Evolutionary conservation across 2,888 invertebrate genomes (phyloP).

Genomic region (Amphipyra tragopoginis): DNA sequence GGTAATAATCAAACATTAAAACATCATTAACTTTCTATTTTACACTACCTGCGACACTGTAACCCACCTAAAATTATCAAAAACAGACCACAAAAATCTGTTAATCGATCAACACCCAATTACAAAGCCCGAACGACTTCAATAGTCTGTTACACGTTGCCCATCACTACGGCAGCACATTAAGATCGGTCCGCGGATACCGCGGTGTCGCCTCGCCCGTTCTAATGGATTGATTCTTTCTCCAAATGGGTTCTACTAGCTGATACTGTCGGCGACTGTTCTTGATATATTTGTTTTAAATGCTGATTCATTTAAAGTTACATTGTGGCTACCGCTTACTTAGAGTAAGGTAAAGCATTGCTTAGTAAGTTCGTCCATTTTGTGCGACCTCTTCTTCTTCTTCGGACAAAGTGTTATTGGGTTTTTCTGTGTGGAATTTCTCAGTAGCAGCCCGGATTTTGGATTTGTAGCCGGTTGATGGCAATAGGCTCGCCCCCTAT

Average conservation of each 20-base stretch:
- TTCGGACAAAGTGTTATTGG: too few species aligned
- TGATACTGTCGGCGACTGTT: slow-evolving; percentile 37
- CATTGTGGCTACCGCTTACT: neutral
- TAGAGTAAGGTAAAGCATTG: too few species aligned
- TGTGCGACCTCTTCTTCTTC: too few species aligned
- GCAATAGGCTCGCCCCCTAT: too few species aligned
- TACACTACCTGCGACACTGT: too few species aligned
- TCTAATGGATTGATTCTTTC: slow-evolving; percentile 61
- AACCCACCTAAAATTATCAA: too few species aligned
- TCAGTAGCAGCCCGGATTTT: too few species aligned
- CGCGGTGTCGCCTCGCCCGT: slow-evolving; percentile 31
- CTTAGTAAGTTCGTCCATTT: neutral
- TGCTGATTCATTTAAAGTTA: slow-evolving; percentile 8
- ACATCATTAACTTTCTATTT: too few species aligned
- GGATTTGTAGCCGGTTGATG: too few species aligned
- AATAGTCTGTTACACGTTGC: slow-evolving; percentile 7
- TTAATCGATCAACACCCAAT: slow-evolving; percentile 3
- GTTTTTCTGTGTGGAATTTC: too few species aligned
- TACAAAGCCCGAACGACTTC: slow-evolving; percentile 4
- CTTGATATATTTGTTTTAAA: slow-evolving; percentile 25
- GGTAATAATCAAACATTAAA: too few species aligned
- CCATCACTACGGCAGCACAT: slow-evolving; percentile 50
- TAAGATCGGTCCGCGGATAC: slow-evolving; percentile 54
- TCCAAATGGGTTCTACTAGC: slow-evolving; percentile 33
- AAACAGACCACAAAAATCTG: neutral